Percentiles rank a stretch among this genome's conserved stretches.
Conservation (phyloP, 2,888 invertebrate species). For the Meloe dianella region DNA sequence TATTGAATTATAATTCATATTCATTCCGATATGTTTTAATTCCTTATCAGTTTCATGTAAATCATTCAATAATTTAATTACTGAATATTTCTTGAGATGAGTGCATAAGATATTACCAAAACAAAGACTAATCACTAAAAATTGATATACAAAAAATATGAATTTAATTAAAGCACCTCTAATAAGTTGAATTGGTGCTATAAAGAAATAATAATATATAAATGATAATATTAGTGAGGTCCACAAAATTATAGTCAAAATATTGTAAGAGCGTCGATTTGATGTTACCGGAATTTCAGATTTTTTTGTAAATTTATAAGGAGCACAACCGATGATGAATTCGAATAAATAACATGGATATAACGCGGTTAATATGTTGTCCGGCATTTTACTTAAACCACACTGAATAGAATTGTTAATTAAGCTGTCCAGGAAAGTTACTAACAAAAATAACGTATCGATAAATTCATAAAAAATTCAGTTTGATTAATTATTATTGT, state of each 20-base stretch:
- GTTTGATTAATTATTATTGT: no score
- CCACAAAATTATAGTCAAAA: not conserved
- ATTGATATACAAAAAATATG: conserved; percentile 16
- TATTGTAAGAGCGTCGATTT: conserved; percentile 14
- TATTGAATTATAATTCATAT: conserved; percentile 16
- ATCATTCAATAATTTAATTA: not conserved
- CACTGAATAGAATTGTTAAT: no score
- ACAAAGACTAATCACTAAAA: conserved; percentile 14
- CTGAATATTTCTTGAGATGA: conserved; percentile 2
- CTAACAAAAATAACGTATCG: no score
- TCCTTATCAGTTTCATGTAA: conserved; percentile 16
- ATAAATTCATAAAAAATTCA: no score
- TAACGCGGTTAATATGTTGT: conserved; percentile 13
- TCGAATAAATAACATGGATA: conserved; percentile 20
- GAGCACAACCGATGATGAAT: conserved; percentile 17
- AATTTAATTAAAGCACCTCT: conserved; percentile 18
- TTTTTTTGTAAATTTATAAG: conserved; percentile 16
- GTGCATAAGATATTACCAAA: conserved; percentile 14
- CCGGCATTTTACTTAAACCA: conserved; percentile 1
- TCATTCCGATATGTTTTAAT: conserved; percentile 8
- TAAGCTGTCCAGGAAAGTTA: no score
- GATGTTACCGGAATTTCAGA: not conserved
- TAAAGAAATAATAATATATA: not conserved
- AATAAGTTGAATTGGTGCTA: not conserved
- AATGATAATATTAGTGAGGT: not conserved